Evolutionary conservation across 2,888 invertebrate genomes (phyloP).

Genomic region (Dermolepida albohirtum): DNA sequence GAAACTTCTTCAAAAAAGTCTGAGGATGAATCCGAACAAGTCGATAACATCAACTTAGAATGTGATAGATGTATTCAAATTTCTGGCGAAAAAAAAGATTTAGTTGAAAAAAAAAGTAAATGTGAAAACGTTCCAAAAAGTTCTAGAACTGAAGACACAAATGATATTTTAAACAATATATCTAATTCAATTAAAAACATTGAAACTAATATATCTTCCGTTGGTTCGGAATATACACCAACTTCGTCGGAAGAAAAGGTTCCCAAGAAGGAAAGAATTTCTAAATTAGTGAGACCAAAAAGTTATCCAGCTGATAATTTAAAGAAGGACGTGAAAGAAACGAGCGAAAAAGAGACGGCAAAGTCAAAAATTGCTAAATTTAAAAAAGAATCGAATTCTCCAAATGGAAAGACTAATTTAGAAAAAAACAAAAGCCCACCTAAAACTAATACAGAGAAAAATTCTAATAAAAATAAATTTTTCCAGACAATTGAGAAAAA

Average conservation of each 20-base stretch:
- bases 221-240: slow-evolving; percentile 54
- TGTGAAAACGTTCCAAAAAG: slow-evolving; percentile 2
- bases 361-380: slow-evolving; percentile 65
- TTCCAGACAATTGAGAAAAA: slow-evolving; percentile 83
- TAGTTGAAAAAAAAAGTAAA: too few relatives aligned
- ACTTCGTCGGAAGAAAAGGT: slow-evolving; percentile 43
- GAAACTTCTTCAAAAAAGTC: slow-evolving; percentile 49
- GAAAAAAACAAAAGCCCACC: slow-evolving; percentile 40
- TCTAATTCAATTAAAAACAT: slow-evolving; percentile 59
- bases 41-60: slow-evolving; percentile 17
- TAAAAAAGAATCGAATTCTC: slow-evolving; percentile 49
- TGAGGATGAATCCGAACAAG: slow-evolving; percentile 32
- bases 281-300: slow-evolving; percentile 69
- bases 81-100: background rate
- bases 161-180: slow-evolving; percentile 55
- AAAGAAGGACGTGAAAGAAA: slow-evolving; percentile 33
- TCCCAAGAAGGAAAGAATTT: slow-evolving; percentile 61
- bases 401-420: background rate
- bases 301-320: slow-evolving; percentile 68
- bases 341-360: slow-evolving; percentile 41
- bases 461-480: slow-evolving; percentile 66
- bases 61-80: slow-evolving; percentile 17
- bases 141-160: slow-evolving; percentile 51
- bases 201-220: slow-evolving; percentile 38
- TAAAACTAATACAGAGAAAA: slow-evolving; percentile 16